phyloP scores from a whole-genome alignment of 1,140 invertebrate species.

The Musca vetustissima region DNA sequence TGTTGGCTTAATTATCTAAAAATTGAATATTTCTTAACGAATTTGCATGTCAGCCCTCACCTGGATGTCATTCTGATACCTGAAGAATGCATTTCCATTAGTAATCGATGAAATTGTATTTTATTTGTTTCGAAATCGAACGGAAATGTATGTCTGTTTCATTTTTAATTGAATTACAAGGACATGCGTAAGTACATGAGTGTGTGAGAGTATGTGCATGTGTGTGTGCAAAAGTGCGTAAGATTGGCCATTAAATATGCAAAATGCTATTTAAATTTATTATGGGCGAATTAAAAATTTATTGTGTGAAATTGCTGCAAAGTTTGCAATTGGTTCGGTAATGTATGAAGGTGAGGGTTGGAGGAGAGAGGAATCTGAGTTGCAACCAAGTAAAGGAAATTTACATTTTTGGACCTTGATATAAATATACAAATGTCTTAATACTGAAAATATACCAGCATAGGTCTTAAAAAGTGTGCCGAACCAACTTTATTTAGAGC shows the following conservation, averaged over 20 bases:
- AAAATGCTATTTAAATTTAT: slow-evolving; percentile 18
- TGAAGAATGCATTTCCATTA: background rate
- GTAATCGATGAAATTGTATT: slow-evolving; percentile 12
- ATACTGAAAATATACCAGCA: too few species aligned
- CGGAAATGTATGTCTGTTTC: slow-evolving; percentile 1
- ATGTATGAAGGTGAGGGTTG: background rate
- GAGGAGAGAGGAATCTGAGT: too few species aligned
- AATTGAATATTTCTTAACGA: too few species aligned
- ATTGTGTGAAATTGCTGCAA: slow-evolving; percentile 6
- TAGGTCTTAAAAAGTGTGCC: too few species aligned
- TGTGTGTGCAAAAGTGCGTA: background rate
- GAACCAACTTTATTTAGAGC: too few species aligned
- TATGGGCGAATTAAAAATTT: background rate
- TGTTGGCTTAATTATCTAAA: too few species aligned
- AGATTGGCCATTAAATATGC: background rate
- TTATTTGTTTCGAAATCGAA: background rate
- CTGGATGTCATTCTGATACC: too few species aligned
- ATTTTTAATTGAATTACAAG: background rate
- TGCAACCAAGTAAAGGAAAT: too few species aligned
- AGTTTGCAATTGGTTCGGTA: background rate
- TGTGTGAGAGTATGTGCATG: background rate
- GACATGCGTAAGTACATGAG: background rate
- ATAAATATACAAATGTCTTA: too few species aligned
- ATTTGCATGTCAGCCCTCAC: too few species aligned
- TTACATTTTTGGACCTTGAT: too few species aligned